Base-by-base conservation (phyloP, 2,113 vertebrate genomes). In the Microtus richardsoni region DNA sequence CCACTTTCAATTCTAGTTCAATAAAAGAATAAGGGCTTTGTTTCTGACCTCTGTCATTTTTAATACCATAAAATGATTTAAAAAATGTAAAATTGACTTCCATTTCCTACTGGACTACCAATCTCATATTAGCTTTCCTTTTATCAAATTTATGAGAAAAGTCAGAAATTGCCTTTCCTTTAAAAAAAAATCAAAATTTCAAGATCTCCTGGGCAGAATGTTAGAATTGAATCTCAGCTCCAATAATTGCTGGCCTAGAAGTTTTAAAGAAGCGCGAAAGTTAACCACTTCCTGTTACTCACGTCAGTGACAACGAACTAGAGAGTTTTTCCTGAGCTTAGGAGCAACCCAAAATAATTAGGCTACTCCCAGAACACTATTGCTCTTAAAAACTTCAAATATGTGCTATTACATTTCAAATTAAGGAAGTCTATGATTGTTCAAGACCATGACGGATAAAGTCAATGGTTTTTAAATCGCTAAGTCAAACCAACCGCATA, bases 31-130 rank as follows among this genome's bases (percentile, higher is more conserved):
- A 98, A 97, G 98, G 98, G 97, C 98, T 98, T 98, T 98, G 97
- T 97, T 98, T 98, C 98, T 98, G 98, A 99, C 98, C 98, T 98
- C 98, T 99, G 98, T 99, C 98, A 98, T 98, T 98, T 98, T 97
- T 98, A 98, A 99, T 98, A 98, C 98, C 96, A 91, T 98, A 98
- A 98, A 98, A 98, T 98, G 98, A 97, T 97, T 98, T 98, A 44
- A 95, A 98, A 98, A 98, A 98, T 49, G 97, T 98, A 98, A 98
- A 98, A 98, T 98, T 98, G 98, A 99, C 98, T 98, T 99, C 98
- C 71, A 93, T 97, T 98, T 98, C 98, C 98, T 98, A 96, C 97
- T 39, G 80, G 98, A 98, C 97, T 98, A 98, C 97, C 97, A 97
- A 98, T 96, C 95, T 95, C 97, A 93, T 90, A 96, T 97, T 97